These are phyloP conservation scores for Limnephilus lunatus DNA, from an alignment of 2,888 invertebrate genomes.

Conservation along the genomic window DNA sequence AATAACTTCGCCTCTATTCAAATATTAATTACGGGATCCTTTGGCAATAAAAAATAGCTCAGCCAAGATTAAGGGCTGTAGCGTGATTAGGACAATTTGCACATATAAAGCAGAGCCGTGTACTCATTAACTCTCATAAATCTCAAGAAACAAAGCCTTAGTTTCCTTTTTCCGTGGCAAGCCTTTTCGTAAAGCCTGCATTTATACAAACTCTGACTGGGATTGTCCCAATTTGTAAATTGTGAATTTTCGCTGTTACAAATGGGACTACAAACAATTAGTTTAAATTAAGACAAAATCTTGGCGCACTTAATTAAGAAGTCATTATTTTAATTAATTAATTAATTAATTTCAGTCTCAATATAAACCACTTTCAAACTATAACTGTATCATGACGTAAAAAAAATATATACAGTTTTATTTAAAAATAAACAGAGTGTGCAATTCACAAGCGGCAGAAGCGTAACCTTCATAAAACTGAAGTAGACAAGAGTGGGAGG, in stretches of 20 bases:
- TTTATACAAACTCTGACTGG: conserved; percentile 27
- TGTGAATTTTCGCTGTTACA: neutral
- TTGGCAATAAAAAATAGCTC: neutral
- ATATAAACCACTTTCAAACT: neutral
- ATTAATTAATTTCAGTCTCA: neutral
- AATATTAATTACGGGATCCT: conserved; percentile 2
- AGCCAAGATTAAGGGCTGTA: conserved; percentile 17
- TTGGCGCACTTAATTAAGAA: neutral
- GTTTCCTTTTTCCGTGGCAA: conserved; percentile 40
- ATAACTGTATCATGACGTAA: too few species aligned
- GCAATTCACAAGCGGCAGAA: too few species aligned
- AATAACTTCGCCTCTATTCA: neutral
- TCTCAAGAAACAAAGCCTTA: conserved; percentile 53
- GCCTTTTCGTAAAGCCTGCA: conserved; percentile 40
- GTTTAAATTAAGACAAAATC: conserved; percentile 1
- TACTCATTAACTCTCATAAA: conserved; percentile 62
- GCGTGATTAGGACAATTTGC: conserved; percentile 42
- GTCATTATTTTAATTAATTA: neutral
- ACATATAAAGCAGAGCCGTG: conserved; percentile 33
- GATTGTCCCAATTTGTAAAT: conserved; percentile 26
- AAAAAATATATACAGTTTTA: too few species aligned
- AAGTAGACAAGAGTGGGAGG: too few species aligned
- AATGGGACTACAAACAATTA: conserved; percentile 21
- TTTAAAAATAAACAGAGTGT: too few species aligned
- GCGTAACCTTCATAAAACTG: too few species aligned